Percentiles rank a stretch among this genome's conserved stretches.
Evolutionary conservation across 2,888 invertebrate genomes (phyloP).

Genomic region (Mantis religiosa): DNA sequence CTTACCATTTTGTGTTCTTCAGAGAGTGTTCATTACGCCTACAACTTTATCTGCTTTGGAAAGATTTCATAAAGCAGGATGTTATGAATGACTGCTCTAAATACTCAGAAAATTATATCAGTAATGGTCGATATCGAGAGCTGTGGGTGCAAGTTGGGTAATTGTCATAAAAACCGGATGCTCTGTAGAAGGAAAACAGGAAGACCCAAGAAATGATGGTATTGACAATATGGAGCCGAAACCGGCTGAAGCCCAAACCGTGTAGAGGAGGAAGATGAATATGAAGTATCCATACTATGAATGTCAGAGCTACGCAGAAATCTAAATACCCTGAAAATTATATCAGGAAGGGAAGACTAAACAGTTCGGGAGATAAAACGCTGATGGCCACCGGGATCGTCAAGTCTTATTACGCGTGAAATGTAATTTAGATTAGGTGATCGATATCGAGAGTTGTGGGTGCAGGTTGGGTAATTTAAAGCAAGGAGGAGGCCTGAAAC

Average conservation of each 20-base stretch:
- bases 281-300: too few species aligned
- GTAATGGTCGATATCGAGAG: neutral
- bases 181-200: too few species aligned
- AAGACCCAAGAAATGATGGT: too few species aligned
- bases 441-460: neutral
- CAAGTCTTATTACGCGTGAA: neutral
- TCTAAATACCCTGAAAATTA: neutral
- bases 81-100: neutral
- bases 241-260: too few species aligned
- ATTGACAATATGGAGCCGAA: too few species aligned
- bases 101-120: neutral
- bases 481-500: neutral
- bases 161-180: too few species aligned
- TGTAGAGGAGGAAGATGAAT: too few species aligned
- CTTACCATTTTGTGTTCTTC: too few species aligned
- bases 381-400: neutral
- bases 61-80: too few species aligned
- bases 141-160: neutral
- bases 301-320: neutral
- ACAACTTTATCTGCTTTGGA: too few species aligned
- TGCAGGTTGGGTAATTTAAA: neutral
- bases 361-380: neutral
- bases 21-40: too few species aligned
- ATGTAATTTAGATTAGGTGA: neutral
- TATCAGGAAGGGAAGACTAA: neutral